These are phyloP conservation scores for Scaptomyza reducta DNA, from an alignment of 2,888 invertebrate genomes.

Conservation along the genomic window DNA sequence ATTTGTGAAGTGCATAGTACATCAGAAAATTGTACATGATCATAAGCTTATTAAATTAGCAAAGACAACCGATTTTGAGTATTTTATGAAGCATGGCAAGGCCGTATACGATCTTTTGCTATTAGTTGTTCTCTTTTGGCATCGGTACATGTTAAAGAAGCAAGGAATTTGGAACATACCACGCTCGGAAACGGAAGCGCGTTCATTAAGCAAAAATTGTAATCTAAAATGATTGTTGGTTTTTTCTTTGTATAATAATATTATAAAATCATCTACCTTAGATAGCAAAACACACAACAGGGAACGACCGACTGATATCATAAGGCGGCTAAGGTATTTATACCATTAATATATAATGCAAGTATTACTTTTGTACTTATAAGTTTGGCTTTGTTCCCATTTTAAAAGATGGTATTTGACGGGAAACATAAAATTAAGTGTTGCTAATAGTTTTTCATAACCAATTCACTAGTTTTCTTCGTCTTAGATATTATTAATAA, in stretches of 20 bases:
- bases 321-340: slow-evolving; percentile 44
- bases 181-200: slow-evolving; percentile 7
- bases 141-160: slow-evolving; percentile 87
- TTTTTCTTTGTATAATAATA: background rate
- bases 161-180: slow-evolving; percentile 65
- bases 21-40: slow-evolving; percentile 96
- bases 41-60: slow-evolving; percentile 90
- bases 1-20: slow-evolving; percentile 97
- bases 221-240: background rate
- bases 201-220: slow-evolving; percentile 17
- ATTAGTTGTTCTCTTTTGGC: slow-evolving; percentile 96
- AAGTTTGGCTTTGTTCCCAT: too few species aligned
- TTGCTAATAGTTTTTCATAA: too few species aligned
- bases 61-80: slow-evolving; percentile 93
- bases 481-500: too few species aligned
- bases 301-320: slow-evolving; percentile 33
- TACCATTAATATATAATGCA: background rate
- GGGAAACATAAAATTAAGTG: too few species aligned
- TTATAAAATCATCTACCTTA: background rate
- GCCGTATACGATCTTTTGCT: slow-evolving; percentile 95
- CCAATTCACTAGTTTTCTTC: too few species aligned
- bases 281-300: slow-evolving; percentile 18
- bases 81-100: slow-evolving; percentile 92
- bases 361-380: too few species aligned
- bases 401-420: background rate